Evolutionary conservation across 2,888 invertebrate species (phyloP), one percentile per base, ranked within the genome.

Genomic region (Xanthorhoe designata): DNA sequence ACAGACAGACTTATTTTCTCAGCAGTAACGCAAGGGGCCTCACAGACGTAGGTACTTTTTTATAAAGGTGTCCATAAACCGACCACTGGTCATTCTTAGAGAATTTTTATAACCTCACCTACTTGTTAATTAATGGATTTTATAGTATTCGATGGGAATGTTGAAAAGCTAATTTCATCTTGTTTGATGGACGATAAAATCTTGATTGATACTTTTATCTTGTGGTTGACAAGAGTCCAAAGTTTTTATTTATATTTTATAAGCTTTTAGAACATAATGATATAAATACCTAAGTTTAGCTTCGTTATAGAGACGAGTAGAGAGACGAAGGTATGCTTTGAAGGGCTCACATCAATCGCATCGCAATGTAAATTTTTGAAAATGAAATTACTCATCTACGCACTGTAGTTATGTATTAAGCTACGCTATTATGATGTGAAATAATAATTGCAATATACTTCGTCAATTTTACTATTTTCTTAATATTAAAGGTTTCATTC

Each of bases 11-110:
- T 65, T 80, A 79, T 86, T 88, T 87, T 85, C 87, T 86, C 83
- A 81, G 78, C 84, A 82, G 78, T 88, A 89, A 90, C 86, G 90
- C 81, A 85, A 84, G 81, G 81, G 91, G 90, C 90, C 91, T 82
- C 92, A 87, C 83, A 72, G 75, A 80, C 77, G 74, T 59, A 67
- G 50, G 75, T 79, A 79, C 77, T 75, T 72, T 75, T 81, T 81
- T 85, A 84, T 86, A 80, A 81, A 78, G 79, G 70, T 77, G 77
- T 72, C 79, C 77, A 82, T 86, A 83, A 84, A 85, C 81, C 83
- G 81, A 81, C 80, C 81, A 80, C 72, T 81, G 72, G 75, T 77
- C 74, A 78, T 81, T 81, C 80, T 70, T 72, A 67, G 73, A 79
- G 77, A 79, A 78, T 78, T 81, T 77, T 80, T 75, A 82, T 79